Evolutionary conservation across 2,888 invertebrate species (phyloP).

Genomic region (Polia nebulosa): DNA sequence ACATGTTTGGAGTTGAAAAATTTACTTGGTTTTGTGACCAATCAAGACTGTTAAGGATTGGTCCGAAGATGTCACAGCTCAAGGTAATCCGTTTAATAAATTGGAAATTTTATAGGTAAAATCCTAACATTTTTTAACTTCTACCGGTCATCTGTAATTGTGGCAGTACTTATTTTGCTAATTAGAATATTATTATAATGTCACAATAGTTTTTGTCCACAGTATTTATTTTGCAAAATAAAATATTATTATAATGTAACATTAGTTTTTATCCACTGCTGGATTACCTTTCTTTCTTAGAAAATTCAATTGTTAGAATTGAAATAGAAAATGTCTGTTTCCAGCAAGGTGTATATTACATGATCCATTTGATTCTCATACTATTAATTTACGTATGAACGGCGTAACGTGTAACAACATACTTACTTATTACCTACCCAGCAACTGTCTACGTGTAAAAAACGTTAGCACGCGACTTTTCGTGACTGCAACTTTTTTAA

Average conservation of each 20-base stretch:
- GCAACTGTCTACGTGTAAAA: constrained; percentile 56
- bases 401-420: constrained; percentile 44
- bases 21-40: not conserved
- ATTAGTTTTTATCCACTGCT: not conserved
- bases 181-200: too few relatives aligned
- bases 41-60: not conserved
- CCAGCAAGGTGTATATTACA: constrained; percentile 17
- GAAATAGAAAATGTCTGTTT: not conserved
- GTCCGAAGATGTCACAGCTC: too few relatives aligned
- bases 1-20: not conserved
- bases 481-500: constrained; percentile 73
- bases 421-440: constrained; percentile 46
- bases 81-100: too few relatives aligned
- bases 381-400: constrained; percentile 26
- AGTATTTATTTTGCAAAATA: too few relatives aligned
- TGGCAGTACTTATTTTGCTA: too few relatives aligned
- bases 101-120: too few relatives aligned
- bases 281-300: not conserved
- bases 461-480: constrained; percentile 70
- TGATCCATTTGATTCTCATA: constrained; percentile 24
- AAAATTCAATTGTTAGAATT: constrained; percentile 3
- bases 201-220: too few relatives aligned
- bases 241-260: too few relatives aligned
- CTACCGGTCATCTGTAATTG: too few relatives aligned
- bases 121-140: too few relatives aligned